Evolutionary conservation across 2,797 vertebrate species (phyloP).

Genomic region (Dryobates pubescens): DNA sequence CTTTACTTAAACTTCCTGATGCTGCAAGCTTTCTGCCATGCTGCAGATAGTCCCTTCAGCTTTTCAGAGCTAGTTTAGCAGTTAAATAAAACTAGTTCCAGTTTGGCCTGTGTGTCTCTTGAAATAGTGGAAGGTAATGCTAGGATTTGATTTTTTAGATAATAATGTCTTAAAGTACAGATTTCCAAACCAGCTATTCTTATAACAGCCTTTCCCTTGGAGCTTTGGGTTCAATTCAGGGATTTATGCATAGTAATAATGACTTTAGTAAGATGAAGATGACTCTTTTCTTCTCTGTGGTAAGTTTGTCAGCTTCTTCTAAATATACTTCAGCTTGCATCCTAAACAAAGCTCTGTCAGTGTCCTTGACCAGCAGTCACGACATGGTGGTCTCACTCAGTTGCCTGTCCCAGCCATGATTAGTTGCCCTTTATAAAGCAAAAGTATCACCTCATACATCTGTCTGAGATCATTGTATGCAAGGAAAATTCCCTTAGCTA

Average conservation of each 20-base stretch:
- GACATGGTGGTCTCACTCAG: neutral
- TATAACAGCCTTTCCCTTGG: neutral
- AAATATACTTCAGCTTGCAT: neutral
- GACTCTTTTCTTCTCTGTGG: neutral
- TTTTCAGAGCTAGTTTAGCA: neutral
- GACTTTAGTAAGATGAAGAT: neutral
- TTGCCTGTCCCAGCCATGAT: neutral
- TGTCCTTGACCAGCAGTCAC: neutral
- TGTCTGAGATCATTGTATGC: neutral
- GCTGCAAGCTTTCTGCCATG: neutral
- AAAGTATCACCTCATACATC: neutral
- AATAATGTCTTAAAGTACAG: neutral
- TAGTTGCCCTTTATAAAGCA: neutral
- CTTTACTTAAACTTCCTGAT: neutral
- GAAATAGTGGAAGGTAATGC: slow-evolving; percentile 5
- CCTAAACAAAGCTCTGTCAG: neutral
- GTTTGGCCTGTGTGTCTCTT: neutral
- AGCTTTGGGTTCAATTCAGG: neutral
- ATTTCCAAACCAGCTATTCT: neutral
- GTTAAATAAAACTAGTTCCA: slow-evolving; percentile 18
- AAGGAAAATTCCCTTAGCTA: neutral
- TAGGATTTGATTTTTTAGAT: slow-evolving; percentile 29
- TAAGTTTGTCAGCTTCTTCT: neutral
- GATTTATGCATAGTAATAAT: neutral
- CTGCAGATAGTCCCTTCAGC: neutral